Evolutionary conservation across 2,888 invertebrate species (phyloP), one percentile per base, ranked within the genome.

Genomic region (Gastracanthus pulcherrimus): DNA sequence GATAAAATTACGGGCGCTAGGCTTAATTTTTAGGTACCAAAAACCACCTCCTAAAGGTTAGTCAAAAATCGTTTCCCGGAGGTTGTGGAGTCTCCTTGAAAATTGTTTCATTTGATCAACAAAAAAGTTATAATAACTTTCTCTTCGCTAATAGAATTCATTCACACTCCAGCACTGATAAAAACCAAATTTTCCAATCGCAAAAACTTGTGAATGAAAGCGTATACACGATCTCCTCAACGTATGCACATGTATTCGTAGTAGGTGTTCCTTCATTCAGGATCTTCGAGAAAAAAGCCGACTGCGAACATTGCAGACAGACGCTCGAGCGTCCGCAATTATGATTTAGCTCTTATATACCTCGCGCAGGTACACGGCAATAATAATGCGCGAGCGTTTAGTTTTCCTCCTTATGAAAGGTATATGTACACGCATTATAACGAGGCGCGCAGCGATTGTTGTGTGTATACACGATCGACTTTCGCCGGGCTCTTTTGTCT

Each of bases 401-500:
- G 36, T 55, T 55, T 74, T 31, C 31, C 26, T 11, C 7, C 26
- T 58, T 55, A 55, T 55, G 38, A 62, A 74, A 74, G 62, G 34
- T 62, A 34, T 45, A 26, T 38, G n/a, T 26, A 36, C 58, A 23
- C 26, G 6, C 26, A 23, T 23, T 55, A 45, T 55, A 66, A 55
- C 58, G 67, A 41, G 26, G 38, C 51, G 51, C 58, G 67, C 31
- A 55, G 38, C 51, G 51, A 77, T 77, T 77, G 48, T 78, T 60
- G 41, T 48, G 41, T 72, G 48, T 26, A 7, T 13, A 36, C 11
- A 16, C 36, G 77, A 71, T 71, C 78, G 71, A 72, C 75, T 80
- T 75, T 80, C 75, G 48, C 80, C 69, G 36, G 26, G 38, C 11
- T 75, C 75, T 75, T 75, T 80, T 80, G 75, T 75, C 75, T 75